Percentiles rank a stretch among this genome's conserved stretches.
Conservation (phyloP, 2,888 invertebrate species). For the Brachynemurus nebulosus region DNA sequence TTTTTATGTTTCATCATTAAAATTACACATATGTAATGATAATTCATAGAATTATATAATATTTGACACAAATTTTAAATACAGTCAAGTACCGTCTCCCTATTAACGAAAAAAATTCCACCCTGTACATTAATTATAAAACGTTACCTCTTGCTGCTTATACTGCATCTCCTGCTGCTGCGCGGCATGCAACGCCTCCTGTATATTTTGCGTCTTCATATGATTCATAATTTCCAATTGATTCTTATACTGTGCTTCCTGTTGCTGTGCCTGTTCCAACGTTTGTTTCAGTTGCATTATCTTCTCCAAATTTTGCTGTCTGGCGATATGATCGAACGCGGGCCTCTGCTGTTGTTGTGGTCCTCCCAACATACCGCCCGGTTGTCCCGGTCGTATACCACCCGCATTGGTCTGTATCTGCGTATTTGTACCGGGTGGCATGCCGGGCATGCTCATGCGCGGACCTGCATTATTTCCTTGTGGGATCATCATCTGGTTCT, state of each 20-base stretch:
- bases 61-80: no score
- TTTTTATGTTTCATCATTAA: no score
- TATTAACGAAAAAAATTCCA: no score
- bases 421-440: conserved; percentile 20
- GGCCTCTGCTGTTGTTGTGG: conserved; percentile 26
- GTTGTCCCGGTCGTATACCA: conserved; percentile 14
- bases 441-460: conserved; percentile 15
- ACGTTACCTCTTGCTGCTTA: conserved; percentile 52
- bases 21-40: no score
- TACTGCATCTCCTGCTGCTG: conserved; percentile 72
- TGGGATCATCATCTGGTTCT: conserved; percentile 2
- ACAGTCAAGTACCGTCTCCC: no score
- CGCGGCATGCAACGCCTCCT: conserved; percentile 54
- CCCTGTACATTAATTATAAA: no score
- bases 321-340: conserved; percentile 45
- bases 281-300: conserved; percentile 65
- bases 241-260: conserved; percentile 62
- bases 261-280: conserved; percentile 65
- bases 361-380: conserved; percentile 25
- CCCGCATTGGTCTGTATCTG: conserved; percentile 22
- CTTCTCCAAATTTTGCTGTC: conserved; percentile 66
- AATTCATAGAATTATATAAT: no score
- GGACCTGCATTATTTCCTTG: conserved; percentile 15
- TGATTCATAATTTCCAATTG: conserved; percentile 61
- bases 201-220: conserved; percentile 40